Evolutionary conservation across 1,140 invertebrate genomes (phyloP), one percentile per base, ranked within the genome.

Genomic region (Uloborus diversus): DNA sequence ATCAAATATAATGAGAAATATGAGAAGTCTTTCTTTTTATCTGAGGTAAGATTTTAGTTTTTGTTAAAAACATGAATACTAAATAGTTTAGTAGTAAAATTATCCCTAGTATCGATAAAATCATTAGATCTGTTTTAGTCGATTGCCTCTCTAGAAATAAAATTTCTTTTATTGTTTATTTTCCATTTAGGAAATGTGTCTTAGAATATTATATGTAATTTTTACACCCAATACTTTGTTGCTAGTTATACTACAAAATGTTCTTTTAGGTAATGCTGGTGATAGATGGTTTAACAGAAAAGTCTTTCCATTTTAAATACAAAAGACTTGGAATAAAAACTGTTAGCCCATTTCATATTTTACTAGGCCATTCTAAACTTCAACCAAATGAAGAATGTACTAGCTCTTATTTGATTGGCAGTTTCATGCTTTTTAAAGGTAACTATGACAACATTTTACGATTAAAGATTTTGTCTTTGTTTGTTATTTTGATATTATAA

Each of bases 371-470:
- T 61, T 32, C 65, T n/a, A 47, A 61, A 25, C 11, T 42, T 25
- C 3, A 23, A 33, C 5, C 3, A 61, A 28, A 23, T 13, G 35
- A 71, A 28, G 51, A 66, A n/a, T 28, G n/a, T 30, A 20, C n/a
- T 33, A 47, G 53, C 14, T 20, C 49, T 11, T 79, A 59, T 51
- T 68, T 47, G 32, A n/a, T 79, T 33, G 76, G 64, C 33, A 79
- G 42, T 37, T 79, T 69, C 51, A 69, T 68, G 64, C 35, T 79
- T 35, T 79, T 79, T 49, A 79, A 69, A 79, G 76, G 76, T 79
- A 17, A 37, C 17, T 42, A 62, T 17, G 25, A 7, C n/a, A 37
- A 23, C 9, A 7, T 17, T 65, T 65, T 32, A 17, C 14, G n/a
- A 17, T 42, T 42, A 42, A 42, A 42, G 37, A n/a, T n/a, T 42